These are phyloP conservation scores for Akabosia matsudoensis DNA, from an alignment of 1,140 invertebrate species.

Conservation along the genomic window DNA sequence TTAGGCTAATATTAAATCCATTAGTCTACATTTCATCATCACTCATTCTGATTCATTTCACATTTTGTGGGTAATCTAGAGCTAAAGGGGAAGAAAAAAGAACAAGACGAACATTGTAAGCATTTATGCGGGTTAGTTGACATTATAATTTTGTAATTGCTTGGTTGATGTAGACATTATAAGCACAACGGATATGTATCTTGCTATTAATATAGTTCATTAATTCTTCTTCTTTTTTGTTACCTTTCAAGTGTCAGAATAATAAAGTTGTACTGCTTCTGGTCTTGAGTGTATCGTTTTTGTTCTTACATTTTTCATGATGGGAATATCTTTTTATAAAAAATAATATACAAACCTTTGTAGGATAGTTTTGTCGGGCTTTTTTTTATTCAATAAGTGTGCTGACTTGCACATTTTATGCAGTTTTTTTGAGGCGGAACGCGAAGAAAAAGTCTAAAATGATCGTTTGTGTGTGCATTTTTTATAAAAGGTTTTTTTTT, in stretches of 20 bases:
- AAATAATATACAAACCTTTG: neutral
- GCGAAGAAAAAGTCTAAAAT: neutral
- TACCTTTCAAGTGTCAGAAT: neutral
- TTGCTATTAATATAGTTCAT: too few species aligned
- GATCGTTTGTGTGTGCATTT: neutral
- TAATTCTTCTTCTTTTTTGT: neutral
- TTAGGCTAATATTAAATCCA: constrained; percentile 2
- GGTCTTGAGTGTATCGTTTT: neutral
- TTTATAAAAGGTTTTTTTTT: neutral
- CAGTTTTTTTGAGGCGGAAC: neutral
- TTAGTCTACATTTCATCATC: constrained; percentile 11
- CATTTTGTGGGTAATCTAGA: neutral
- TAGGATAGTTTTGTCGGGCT: neutral
- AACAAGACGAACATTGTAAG: too few species aligned
- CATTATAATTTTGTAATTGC: neutral
- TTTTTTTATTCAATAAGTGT: neutral
- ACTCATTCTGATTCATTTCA: neutral
- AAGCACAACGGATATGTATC: too few species aligned
- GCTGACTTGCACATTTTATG: neutral
- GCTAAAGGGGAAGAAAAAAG: too few species aligned
- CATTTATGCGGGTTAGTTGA: neutral
- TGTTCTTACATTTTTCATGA: neutral
- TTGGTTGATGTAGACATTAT: neutral
- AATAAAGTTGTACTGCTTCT: neutral
- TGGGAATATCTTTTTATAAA: neutral